Conservation (phyloP, 1,140 invertebrate genomes). For the Tribolium castaneum region DNA sequence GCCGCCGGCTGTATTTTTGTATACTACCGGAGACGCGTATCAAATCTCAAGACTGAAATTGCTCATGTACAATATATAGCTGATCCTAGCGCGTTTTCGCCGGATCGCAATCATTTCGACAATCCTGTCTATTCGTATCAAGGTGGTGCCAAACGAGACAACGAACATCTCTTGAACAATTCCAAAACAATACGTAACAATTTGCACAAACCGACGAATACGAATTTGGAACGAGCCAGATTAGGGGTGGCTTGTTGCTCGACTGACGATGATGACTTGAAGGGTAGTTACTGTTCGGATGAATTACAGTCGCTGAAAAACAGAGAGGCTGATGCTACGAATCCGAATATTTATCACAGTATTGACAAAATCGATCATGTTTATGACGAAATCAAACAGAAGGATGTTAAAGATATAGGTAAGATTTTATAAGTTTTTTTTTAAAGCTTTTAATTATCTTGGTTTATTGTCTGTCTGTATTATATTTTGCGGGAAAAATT, state of each 20-base stretch:
- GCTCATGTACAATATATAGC: conserved; percentile 90
- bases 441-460: neutral
- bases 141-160: conserved; percentile 65
- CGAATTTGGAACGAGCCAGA: conserved; percentile 70
- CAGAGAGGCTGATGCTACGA: conserved; percentile 82
- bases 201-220: conserved; percentile 71
- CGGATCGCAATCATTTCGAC: conserved; percentile 90
- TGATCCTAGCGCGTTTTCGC: conserved; percentile 71
- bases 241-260: conserved; percentile 64
- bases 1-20: conserved; percentile 70
- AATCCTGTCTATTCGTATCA: conserved; percentile 91
- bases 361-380: conserved; percentile 83
- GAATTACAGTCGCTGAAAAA: conserved; percentile 76
- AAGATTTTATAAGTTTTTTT: conserved; percentile 48
- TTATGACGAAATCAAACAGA: conserved; percentile 93
- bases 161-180: conserved; percentile 61
- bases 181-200: conserved; percentile 75
- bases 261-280: conserved; percentile 64
- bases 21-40: conserved; percentile 82
- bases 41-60: conserved; percentile 85
- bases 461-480: no score
- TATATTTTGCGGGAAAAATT: no score
- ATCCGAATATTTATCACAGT: conserved; percentile 88
- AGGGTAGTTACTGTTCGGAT: conserved; percentile 50
- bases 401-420: conserved; percentile 71